These are phyloP conservation scores for Crax fasciolata DNA, from an alignment of 2,797 vertebrate species.

Conservation along the genomic window DNA sequence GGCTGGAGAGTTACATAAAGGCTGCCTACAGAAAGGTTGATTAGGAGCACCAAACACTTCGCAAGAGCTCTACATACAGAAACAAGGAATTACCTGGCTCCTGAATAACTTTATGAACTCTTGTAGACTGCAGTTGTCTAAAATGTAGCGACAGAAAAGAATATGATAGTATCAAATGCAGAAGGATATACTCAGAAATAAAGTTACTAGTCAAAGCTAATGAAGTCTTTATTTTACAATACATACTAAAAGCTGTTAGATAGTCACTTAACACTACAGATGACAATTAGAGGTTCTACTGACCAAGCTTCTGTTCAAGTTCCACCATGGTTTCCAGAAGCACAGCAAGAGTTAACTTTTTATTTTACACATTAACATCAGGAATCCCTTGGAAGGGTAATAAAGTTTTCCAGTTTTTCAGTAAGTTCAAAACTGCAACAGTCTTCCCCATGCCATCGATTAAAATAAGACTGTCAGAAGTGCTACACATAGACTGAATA, in stretches of 20 bases:
- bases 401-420: neutral
- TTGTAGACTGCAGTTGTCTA: neutral
- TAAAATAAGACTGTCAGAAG: neutral
- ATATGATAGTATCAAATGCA: neutral
- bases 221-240: neutral
- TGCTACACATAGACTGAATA: accelerated
- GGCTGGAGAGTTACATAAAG: neutral
- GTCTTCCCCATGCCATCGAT: no score
- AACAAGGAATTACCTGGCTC: neutral
- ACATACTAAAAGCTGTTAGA: neutral
- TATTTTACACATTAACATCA: neutral
- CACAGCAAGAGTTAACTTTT: neutral
- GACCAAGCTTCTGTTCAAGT: neutral
- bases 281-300: neutral
- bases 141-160: neutral
- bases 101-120: neutral
- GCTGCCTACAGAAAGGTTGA: neutral
- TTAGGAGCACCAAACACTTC: neutral
- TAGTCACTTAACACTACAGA: neutral
- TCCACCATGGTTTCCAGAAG: neutral
- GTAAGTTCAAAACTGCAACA: neutral
- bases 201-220: neutral
- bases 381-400: neutral
- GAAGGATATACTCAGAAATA: neutral
- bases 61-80: neutral